Conservation (phyloP, 2,888 invertebrate species). For the Coenonympha glycerion region DNA sequence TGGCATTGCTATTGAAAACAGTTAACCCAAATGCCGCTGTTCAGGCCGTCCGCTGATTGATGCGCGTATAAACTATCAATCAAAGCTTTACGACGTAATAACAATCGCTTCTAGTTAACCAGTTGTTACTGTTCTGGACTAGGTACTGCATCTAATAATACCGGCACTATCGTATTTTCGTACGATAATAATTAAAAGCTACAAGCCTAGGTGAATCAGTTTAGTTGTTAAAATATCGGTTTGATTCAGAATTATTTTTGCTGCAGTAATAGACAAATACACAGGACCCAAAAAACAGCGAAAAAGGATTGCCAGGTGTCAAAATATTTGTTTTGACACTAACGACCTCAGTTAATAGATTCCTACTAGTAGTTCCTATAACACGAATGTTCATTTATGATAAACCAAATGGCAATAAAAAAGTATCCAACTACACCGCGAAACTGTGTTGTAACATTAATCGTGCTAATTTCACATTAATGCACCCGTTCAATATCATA, state of each 20-base stretch:
- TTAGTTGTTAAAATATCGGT: too few relatives aligned
- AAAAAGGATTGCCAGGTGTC: too few relatives aligned
- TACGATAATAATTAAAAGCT: too few relatives aligned
- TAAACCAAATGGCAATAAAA: too few relatives aligned
- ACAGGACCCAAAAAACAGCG: too few relatives aligned
- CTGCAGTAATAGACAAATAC: too few relatives aligned
- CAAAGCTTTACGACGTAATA: conserved; percentile 64
- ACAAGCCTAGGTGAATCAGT: too few relatives aligned
- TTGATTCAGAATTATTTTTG: too few relatives aligned
- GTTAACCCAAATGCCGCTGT: conserved; percentile 56
- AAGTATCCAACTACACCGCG: background rate
- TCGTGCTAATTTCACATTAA: background rate
- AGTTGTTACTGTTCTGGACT: conserved; percentile 50
- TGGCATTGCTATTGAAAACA: conserved; percentile 52
- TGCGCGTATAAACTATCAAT: conserved; percentile 68
- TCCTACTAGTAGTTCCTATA: too few relatives aligned
- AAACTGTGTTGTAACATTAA: background rate
- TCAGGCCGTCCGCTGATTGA: conserved; percentile 54
- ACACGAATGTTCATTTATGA: background rate
- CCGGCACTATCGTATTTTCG: too few relatives aligned
- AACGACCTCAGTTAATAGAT: too few relatives aligned
- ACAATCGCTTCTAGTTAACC: conserved; percentile 60
- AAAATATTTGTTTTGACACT: too few relatives aligned
- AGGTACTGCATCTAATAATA: conserved; percentile 39
- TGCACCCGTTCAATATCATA: conserved; percentile 46